Base-by-base conservation (phyloP, 2,888 invertebrate species). In the Lasioglossum lativentre region DNA sequence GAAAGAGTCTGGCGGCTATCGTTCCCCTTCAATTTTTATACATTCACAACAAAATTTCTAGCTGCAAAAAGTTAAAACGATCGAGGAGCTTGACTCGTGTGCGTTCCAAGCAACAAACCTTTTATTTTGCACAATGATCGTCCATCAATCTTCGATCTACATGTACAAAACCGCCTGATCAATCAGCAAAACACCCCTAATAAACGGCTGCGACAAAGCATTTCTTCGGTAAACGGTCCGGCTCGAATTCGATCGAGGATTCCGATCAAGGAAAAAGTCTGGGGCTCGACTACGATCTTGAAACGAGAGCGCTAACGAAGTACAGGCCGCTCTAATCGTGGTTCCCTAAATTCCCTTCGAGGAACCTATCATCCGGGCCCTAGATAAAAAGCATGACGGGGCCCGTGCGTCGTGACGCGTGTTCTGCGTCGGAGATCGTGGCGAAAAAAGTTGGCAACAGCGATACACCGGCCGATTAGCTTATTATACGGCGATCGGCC, bases 381-480 rank as follows among this genome's bases (percentile, higher is more conserved):
- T 16, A 63, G 59, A 30, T 10, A 52, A 63, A 63, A 63, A 63
- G 59, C 59, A 30, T 23, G 52, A 23, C 52, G n/a, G 12, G 27
- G 30, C 5, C 59, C 16, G 38, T 38, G 38, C 68, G 68, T 10
- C 68, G 27, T 72, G 47, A 56, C 81, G 86, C 59, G 72, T 52
- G 63, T 70, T 56, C 52, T 47, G 59, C 63, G 47, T 16, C 45
- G 78, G 45, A 74, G 52, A 38, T 74, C 74, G 80, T 52, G 73
- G 75, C 73, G 80, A 75, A 92, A 88, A 91, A 90, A 88, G 88
- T 89, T 42, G 90, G 83, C 86, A 89, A 85, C 84, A 87, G 66
- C 84, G 86, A 90, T 91, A 93, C 92, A 92, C 92, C 86, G 90
- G 89, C 87, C 92, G 94, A 94, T 94, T 93, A 93, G 92, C 90